These are phyloP conservation scores for Dasysyrphus tricinctus DNA, from an alignment of 2,888 invertebrate species.

Conservation along the genomic window DNA sequence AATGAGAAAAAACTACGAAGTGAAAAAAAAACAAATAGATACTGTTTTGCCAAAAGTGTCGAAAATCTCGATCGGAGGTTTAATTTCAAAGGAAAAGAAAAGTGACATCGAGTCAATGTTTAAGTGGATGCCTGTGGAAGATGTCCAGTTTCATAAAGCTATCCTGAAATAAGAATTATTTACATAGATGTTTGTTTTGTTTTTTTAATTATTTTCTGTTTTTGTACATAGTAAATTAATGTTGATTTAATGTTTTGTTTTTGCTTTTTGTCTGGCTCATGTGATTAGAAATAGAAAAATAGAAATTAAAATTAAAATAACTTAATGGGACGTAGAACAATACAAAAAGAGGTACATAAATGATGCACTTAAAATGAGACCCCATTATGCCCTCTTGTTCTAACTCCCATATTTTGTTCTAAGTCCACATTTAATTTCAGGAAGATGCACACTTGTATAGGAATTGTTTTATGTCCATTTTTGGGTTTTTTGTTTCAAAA, in stretches of 20 bases:
- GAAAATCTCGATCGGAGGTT: constrained; percentile 15
- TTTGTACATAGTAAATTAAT: neutral
- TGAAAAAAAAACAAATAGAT: neutral
- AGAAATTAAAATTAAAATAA: neutral
- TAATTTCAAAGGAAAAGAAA: constrained; percentile 29
- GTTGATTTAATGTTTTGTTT: neutral
- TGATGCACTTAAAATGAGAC: too few species aligned
- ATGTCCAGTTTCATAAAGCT: neutral
- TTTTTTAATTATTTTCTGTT: neutral
- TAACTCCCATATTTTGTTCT: too few species aligned
- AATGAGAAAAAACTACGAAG: constrained; percentile 5
- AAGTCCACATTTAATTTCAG: too few species aligned
- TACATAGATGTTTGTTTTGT: neutral
- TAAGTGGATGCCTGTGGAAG: neutral
- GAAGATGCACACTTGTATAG: too few species aligned
- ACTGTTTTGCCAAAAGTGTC: neutral
- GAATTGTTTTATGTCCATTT: too few species aligned
- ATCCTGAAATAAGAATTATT: neutral
- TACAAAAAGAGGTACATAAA: too few species aligned
- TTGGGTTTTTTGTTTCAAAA: too few species aligned
- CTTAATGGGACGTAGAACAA: too few species aligned
- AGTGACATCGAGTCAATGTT: constrained; percentile 13
- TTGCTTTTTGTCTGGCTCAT: neutral
- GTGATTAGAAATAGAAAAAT: too few species aligned
- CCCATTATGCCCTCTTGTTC: too few species aligned